A percentile compares a stretch with the other conserved stretches of the same genome.
phyloP scores from a whole-genome alignment of 2,797 vertebrate genomes.

The Clarias platycephalus region DNA sequence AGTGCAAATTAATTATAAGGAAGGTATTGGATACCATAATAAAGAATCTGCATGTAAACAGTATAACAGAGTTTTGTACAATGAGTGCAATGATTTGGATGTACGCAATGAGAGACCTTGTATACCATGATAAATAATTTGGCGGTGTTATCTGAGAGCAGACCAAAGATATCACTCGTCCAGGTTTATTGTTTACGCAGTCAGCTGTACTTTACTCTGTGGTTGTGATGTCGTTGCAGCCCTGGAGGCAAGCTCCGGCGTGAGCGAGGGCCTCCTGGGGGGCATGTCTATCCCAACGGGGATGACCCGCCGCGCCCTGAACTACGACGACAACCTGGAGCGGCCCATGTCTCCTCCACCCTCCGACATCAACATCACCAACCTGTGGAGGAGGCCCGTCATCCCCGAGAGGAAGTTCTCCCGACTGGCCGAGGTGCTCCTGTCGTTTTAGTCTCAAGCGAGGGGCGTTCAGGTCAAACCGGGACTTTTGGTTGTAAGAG shows the following conservation, averaged over 20 bases:
- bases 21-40: no score
- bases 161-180: neutral
- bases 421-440: slow-evolving; percentile 79
- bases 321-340: slow-evolving; percentile 89
- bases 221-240: slow-evolving; percentile 41
- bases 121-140: no score
- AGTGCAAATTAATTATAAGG: no score
- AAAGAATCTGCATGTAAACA: no score
- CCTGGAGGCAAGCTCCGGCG: slow-evolving; percentile 53
- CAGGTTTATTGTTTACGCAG: neutral
- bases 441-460: neutral
- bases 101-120: no score
- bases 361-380: slow-evolving; percentile 78
- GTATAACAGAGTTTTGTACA: no score
- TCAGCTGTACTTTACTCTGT: neutral
- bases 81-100: no score
- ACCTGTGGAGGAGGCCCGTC: slow-evolving; percentile 88
- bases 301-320: slow-evolving; percentile 81
- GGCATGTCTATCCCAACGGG: slow-evolving; percentile 82
- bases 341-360: slow-evolving; percentile 87
- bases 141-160: neutral
- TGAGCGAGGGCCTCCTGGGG: slow-evolving; percentile 67
- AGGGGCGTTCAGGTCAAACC: no score
- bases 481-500: no score
- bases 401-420: slow-evolving; percentile 89